Base-by-base conservation (phyloP, 2,113 vertebrate genomes). In the Leiothrix lutea region DNA sequence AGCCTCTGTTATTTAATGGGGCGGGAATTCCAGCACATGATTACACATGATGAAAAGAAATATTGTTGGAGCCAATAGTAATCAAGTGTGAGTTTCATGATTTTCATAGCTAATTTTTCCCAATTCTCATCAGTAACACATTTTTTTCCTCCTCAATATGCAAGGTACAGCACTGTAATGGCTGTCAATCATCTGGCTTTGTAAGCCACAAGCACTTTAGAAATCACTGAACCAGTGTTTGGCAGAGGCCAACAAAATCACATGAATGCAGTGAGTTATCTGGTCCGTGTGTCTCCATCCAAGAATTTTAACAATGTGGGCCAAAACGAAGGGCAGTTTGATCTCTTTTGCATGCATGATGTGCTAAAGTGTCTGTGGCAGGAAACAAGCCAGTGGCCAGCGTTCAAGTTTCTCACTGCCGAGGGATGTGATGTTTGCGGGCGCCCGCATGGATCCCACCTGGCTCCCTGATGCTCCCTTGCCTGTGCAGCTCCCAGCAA, bases 51-150 rank as follows among this genome's bases (percentile, higher is more conserved):
- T 74, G 61, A 93, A 93, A 86, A 86, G 36, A 86, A 84, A 81
- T 78, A 65, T 67, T 61, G 21, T 57, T 95, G 45, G 23, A 95
- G 69, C 86, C 86, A 96, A 84, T 50, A 67, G 72, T 50, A 92
- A 93, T 79, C 61, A 65, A 90, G 36, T 8, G 28, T 4, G 57
- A 84, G 44, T 57, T 90, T 58, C 48, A 83, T 72, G 57, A 88
- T 95, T 91, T 95, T 75, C 73, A 21, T 81, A 28, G 65, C 35
- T 88, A 94, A 84, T 92, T 95, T 95, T 88, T 88, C 81, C 36
- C 61, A 75, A 19, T 94, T 92, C 51, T 75, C 65, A 81, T 79
- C 75, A 86, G 56, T 53, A 72, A 88, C 33, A 51, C 18, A 56
- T 84, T 88, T 88, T 72, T 66, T 69, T 20, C 28, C 87, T 64